phyloP scores from a whole-genome alignment of 2,888 invertebrate species.

The Drosophila helvetica region DNA sequence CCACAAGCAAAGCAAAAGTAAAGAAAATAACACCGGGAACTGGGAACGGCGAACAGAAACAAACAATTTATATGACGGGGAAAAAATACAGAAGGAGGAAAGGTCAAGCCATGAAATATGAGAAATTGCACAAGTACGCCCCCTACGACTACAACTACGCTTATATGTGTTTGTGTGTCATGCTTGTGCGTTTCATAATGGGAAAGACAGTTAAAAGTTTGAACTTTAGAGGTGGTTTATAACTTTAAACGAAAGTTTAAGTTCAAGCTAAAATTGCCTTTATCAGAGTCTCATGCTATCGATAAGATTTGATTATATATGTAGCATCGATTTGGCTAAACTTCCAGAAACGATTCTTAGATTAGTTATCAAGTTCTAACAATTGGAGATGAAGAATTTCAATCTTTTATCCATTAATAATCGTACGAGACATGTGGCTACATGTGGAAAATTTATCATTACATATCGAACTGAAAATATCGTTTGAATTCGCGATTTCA shows the following conservation, averaged over 20 bases:
- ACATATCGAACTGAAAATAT: no score
- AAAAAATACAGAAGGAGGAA: conserved; percentile 16
- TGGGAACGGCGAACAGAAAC: conserved; percentile 46
- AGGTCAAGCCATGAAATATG: conserved; percentile 71
- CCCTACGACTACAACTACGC: neutral
- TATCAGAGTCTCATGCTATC: no score
- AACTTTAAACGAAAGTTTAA: neutral
- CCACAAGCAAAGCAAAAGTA: conserved; percentile 40
- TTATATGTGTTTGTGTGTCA: conserved; percentile 25
- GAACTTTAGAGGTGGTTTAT: neutral
- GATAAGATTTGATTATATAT: no score
- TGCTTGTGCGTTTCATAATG: conserved; percentile 28
- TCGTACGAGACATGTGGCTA: no score
- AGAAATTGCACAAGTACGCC: conserved; percentile 23
- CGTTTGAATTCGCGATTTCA: no score
- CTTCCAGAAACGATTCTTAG: no score
- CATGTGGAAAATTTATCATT: no score
- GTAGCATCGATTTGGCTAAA: no score
- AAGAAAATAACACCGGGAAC: neutral
- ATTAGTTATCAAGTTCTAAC: no score
- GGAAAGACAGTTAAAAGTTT: conserved; percentile 4
- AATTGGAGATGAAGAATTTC: no score
- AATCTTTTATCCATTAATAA: no score
- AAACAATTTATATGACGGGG: conserved; percentile 60
- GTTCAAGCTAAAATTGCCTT: no score